These are phyloP conservation scores for Chaetodon trifasciatus DNA, from an alignment of 2,797 vertebrate species.

Conservation along the genomic window DNA sequence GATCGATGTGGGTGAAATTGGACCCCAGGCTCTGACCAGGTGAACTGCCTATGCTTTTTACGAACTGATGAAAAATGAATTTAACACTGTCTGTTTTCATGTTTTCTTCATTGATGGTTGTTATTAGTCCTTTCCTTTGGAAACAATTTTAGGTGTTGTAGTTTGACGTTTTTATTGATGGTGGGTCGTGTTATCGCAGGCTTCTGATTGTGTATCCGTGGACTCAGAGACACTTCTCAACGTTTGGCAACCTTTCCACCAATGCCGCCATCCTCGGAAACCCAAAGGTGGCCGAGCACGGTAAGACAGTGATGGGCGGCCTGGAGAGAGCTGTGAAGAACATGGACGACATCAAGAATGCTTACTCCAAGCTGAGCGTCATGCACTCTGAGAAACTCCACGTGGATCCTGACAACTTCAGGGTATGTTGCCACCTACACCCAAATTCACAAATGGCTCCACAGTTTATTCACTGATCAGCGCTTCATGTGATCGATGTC, in stretches of 20 bases:
- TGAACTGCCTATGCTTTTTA: not conserved
- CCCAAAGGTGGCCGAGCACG: conserved; percentile 82
- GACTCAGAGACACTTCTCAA: conserved; percentile 87
- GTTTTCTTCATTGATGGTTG: too few relatives aligned
- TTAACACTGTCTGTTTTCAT: not conserved
- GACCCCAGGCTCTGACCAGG: conserved; percentile 79
- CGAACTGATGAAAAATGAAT: not conserved
- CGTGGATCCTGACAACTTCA: conserved; percentile 86
- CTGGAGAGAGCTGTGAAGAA: conserved; percentile 86
- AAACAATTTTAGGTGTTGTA: not conserved
- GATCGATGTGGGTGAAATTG: conserved; percentile 72
- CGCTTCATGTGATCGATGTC: not conserved
- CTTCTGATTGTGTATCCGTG: conserved; percentile 86
- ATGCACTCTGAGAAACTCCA: conserved; percentile 88
- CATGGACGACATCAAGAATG: conserved; percentile 84
- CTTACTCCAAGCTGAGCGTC: conserved; percentile 77
- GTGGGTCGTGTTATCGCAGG: conserved; percentile 61
- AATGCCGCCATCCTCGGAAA: conserved; percentile 77
- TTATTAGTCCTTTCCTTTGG: not conserved
- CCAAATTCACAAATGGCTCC: not conserved
- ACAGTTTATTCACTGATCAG: not conserved
- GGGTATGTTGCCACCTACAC: conserved; percentile 31
- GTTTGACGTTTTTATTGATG: not conserved
- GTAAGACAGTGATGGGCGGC: conserved; percentile 84
- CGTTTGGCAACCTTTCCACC: conserved; percentile 85